Conservation (phyloP, 2,888 invertebrate species). For the Aphodius sticticus region DNA sequence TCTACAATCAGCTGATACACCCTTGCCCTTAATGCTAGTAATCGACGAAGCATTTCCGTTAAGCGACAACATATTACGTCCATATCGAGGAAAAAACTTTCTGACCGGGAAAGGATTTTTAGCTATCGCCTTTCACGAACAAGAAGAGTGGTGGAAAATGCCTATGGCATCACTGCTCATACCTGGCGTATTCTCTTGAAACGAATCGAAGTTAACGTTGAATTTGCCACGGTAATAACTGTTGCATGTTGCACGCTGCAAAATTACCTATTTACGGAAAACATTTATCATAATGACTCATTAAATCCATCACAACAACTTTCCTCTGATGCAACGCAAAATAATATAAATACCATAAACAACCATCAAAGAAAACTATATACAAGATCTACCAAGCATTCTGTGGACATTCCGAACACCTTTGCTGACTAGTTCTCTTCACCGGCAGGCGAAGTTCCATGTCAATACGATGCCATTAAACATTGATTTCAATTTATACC, state of each 20-base stretch:
- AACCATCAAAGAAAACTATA: neutral
- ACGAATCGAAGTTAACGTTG: neutral
- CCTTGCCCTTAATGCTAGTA: conserved; percentile 46
- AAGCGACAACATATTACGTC: conserved; percentile 37
- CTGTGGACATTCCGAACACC: neutral
- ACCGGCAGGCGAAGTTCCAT: neutral
- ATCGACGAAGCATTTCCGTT: conserved; percentile 48
- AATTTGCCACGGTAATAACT: neutral
- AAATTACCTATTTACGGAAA: neutral
- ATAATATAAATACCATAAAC: neutral
- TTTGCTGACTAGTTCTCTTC: neutral
- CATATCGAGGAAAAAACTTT: conserved; percentile 42
- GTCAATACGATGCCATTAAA: neutral
- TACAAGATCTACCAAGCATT: neutral
- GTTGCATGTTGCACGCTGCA: neutral
- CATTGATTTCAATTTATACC: neutral
- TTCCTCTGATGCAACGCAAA: neutral
- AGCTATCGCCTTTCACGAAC: conserved; percentile 39
- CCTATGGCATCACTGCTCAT: conserved; percentile 39
- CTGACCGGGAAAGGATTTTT: conserved; percentile 32
- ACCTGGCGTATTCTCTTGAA: conserved; percentile 38
- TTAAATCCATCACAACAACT: neutral
- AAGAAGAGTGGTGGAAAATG: conserved; percentile 40
- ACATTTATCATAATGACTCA: neutral
- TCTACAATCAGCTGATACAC: conserved; percentile 43